Conservation (phyloP, 2,888 invertebrate genomes). For the Eudasyphora cyanicolor region DNA sequence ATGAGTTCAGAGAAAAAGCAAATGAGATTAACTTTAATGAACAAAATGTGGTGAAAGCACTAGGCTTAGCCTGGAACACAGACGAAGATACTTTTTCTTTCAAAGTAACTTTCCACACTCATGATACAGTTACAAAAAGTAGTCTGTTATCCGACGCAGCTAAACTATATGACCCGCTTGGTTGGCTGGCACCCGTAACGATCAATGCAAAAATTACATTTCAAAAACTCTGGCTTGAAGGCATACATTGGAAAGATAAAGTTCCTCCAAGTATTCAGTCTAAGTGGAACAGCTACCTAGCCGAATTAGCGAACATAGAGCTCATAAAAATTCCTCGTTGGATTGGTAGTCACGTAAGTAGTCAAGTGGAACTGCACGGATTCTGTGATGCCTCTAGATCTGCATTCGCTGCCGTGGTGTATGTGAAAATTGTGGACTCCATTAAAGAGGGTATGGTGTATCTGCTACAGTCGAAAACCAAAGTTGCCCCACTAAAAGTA, state of each 20-base stretch:
- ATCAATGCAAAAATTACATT: constrained; percentile 35
- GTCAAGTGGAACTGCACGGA: constrained; percentile 42
- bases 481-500: constrained; percentile 16
- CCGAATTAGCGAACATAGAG: constrained; percentile 36
- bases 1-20: constrained; percentile 43
- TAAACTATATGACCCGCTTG: constrained; percentile 44
- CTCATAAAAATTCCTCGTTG: constrained; percentile 46
- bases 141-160: constrained; percentile 54
- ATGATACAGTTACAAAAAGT: constrained; percentile 33
- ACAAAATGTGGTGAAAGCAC: constrained; percentile 44
- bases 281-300: constrained; percentile 39
- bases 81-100: constrained; percentile 47
- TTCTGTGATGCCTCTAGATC: constrained; percentile 38
- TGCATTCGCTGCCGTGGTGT: constrained; percentile 49
- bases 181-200: constrained; percentile 43
- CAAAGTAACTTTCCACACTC: constrained; percentile 33
- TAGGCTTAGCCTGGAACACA: constrained; percentile 49
- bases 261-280: neutral
- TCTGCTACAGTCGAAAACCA: neutral
- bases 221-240: constrained; percentile 38
- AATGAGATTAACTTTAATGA: constrained; percentile 31
- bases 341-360: constrained; percentile 20
- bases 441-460: no score
- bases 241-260: constrained; percentile 45
- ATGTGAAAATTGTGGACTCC: constrained; percentile 2